Percentiles rank a stretch among this genome's conserved stretches.
phyloP scores from a whole-genome alignment of 2,113 vertebrate species.

The Pomatostomus ruficeps region DNA sequence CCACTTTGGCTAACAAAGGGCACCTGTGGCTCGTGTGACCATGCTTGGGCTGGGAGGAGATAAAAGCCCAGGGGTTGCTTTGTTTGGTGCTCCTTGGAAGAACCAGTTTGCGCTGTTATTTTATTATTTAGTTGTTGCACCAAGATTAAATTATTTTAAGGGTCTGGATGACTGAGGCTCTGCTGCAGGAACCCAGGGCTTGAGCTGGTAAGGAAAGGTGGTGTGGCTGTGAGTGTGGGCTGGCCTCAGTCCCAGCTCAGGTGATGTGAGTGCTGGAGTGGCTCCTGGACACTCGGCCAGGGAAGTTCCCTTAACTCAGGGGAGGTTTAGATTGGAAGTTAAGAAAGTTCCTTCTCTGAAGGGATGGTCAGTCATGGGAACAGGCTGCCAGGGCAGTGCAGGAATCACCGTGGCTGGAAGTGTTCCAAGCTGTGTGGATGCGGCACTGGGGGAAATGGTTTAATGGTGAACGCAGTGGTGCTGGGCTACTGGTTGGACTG shows the following conservation, averaged over 20 bases:
- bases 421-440: background rate
- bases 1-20: background rate
- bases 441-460: background rate
- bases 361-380: background rate
- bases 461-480: fast-evolving
- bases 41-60: background rate
- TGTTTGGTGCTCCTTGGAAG: fast-evolving
- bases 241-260: too few relatives aligned
- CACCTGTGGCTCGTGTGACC: fast-evolving
- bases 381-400: background rate
- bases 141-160: background rate
- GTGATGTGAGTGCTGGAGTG: fast-evolving
- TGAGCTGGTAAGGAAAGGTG: background rate
- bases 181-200: background rate
- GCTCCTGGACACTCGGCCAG: fast-evolving
- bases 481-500: background rate
- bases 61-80: fast-evolving
- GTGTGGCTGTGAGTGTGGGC: background rate
- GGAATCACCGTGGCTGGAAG: background rate
- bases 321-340: background rate
- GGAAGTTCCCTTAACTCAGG: too few relatives aligned
- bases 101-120: background rate
- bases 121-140: background rate
- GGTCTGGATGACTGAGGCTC: too few relatives aligned
- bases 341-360: background rate